Evolutionary conservation across 2,113 vertebrate genomes (phyloP).

Genomic region (Dromas ardeola): DNA sequence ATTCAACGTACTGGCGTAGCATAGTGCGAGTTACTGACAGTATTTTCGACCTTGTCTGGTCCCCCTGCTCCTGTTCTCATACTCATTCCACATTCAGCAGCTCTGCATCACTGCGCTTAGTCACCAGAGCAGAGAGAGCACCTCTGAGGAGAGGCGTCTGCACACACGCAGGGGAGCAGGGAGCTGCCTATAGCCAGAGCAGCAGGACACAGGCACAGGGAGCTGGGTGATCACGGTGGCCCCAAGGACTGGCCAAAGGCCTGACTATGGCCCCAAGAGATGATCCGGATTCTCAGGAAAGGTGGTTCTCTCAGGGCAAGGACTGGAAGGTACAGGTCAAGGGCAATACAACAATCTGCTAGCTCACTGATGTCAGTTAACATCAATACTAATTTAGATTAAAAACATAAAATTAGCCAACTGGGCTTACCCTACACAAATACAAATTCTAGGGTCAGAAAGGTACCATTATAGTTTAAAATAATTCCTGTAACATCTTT

Average conservation of each 20-base stretch:
- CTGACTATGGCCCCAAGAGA: no score
- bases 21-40: not conserved
- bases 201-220: not conserved
- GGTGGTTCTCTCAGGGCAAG: not conserved
- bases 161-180: not conserved
- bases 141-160: not conserved
- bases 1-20: not conserved
- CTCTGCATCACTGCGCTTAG: rapidly evolving
- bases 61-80: not conserved
- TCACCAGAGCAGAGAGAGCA: not conserved
- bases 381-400: not conserved
- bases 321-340: not conserved
- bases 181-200: not conserved
- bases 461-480: not conserved
- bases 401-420: not conserved
- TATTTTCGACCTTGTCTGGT: no score
- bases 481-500: not conserved
- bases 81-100: not conserved
- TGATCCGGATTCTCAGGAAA: not conserved
- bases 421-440: not conserved
- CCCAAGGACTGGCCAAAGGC: not conserved
- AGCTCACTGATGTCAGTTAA: not conserved
- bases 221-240: not conserved
- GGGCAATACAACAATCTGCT: not conserved
- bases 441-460: not conserved